These are phyloP conservation scores for Harpagoxenus sublaevis DNA, from an alignment of 2,888 invertebrate species.

Conservation along the genomic window DNA sequence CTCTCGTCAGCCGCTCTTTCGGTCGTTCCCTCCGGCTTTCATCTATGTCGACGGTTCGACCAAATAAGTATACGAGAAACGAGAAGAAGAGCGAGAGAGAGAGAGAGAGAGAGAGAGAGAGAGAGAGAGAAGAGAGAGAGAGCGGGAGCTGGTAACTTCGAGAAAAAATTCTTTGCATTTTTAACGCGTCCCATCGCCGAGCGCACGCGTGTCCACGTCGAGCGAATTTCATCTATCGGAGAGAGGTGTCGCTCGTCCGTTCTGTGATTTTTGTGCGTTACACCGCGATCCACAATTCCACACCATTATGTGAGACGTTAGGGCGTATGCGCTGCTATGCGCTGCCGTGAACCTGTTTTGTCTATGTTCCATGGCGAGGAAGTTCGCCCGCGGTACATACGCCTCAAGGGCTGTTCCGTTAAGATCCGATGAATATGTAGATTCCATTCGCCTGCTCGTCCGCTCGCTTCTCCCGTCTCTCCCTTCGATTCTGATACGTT, in stretches of 20 bases:
- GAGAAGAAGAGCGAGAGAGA: neutral
- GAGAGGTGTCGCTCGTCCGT: slow-evolving; percentile 23
- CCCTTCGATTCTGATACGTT: slow-evolving; percentile 40
- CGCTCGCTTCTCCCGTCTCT: slow-evolving; percentile 23
- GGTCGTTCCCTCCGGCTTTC: slow-evolving; percentile 14
- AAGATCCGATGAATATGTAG: slow-evolving; percentile 76
- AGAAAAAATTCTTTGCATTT: slow-evolving; percentile 73
- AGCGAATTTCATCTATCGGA: slow-evolving; percentile 36
- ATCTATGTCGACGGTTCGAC: slow-evolving; percentile 52
- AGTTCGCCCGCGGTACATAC: slow-evolving; percentile 65
- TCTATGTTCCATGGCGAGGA: slow-evolving; percentile 65
- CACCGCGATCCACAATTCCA: slow-evolving; percentile 8
- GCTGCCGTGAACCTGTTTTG: slow-evolving; percentile 60
- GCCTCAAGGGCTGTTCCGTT: slow-evolving; percentile 68
- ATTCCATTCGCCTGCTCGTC: slow-evolving; percentile 68
- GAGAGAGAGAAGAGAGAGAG: neutral
- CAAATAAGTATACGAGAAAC: slow-evolving; percentile 66
- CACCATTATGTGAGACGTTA: slow-evolving; percentile 60
- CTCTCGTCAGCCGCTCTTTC: slow-evolving; percentile 3
- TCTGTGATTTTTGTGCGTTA: slow-evolving; percentile 50
- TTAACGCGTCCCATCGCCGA: slow-evolving; percentile 58
- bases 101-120: neutral
- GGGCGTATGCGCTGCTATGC: slow-evolving; percentile 40
- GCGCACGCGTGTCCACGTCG: slow-evolving; percentile 8
- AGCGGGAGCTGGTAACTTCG: neutral